Base-by-base conservation (phyloP, 1,140 invertebrate genomes). In the Platorchestia sp. region DNA sequence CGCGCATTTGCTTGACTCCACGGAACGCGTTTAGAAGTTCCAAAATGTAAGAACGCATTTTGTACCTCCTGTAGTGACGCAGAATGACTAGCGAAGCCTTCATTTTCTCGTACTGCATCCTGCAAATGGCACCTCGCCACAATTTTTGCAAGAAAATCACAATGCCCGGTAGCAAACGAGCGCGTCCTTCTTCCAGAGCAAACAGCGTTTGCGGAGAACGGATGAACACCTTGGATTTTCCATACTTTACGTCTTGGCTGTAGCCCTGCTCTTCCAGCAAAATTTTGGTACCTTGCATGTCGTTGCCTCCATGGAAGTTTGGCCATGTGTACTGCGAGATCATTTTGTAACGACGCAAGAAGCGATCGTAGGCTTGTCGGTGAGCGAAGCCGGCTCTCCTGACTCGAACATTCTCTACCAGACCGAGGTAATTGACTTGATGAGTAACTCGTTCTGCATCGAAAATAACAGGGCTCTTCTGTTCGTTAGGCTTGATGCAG, bases 191-290 rank as follows among this genome's bases (percentile, higher is more conserved):
- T 97, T 99, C 99, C 96, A 99, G 97, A 0, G 98, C 97, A 97
- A 99, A 99, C 3, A 99, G 97, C 0, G 99, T 99, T 96, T 98
- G 98, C 0, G 99, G 99, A 41, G 98, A 98, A 96, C 99, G 98
- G 96, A 99, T 99, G 96, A 99, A 99, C 91, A 99, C 98, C 97
- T 99, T 99, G 0, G 99, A 99, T 96, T 98, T 98, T 22, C 99
- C 99, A 96, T 98, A 99, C 97, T 98, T 98, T 6, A 99, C 99
- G 97, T 99, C 99, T 96, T 98, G 97, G 0, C 97, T 97, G 96
- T 99, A 98, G 44, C 98, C 98, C 97, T 98, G 98, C 96, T 99
- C 98, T 86, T 98, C 97, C 95, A 99, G 98, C 87, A 99, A 98
- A 90, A 98, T 98, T 97, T 98, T 97, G 0, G 98, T 98, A 0